Percentiles rank a stretch among this genome's conserved stretches.
Evolutionary conservation across 30 jellyfish, hydroid and myxozoan genomes (phyloP).

Genomic region (Hydractinia symbiolongicarpus): DNA sequence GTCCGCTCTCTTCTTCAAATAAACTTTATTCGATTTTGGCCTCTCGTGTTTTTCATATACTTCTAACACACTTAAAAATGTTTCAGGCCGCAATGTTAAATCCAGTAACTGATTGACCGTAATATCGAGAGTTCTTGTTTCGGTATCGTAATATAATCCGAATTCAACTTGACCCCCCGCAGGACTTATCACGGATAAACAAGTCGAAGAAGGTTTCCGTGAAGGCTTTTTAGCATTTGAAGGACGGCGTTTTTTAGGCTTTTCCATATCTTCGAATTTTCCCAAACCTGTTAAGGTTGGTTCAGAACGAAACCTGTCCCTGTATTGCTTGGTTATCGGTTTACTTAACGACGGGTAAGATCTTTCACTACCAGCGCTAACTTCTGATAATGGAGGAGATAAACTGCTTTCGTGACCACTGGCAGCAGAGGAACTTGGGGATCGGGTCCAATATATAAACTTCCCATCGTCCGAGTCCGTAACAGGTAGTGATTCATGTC

Average conservation of each 20-base stretch:
- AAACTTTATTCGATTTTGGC: constrained; percentile 16
- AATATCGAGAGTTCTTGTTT: constrained; percentile 17
- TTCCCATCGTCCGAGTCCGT: background rate
- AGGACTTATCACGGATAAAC: constrained; percentile 35
- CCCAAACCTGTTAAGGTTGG: background rate
- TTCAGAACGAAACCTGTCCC: constrained; percentile 16
- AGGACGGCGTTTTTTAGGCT: background rate
- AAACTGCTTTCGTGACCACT: background rate
- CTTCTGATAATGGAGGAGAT: background rate
- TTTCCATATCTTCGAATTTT: background rate
- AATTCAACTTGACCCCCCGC: constrained; percentile 57
- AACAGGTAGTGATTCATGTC: background rate
- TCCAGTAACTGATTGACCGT: constrained; percentile 37
- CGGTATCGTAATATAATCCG: constrained; percentile 23
- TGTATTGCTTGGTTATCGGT: background rate
- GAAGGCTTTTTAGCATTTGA: background rate
- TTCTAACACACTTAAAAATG: constrained; percentile 33
- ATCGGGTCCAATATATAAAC: background rate
- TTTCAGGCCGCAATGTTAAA: constrained; percentile 37
- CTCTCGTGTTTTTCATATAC: constrained; percentile 24
- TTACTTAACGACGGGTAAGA: background rate
- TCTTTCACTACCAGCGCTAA: background rate
- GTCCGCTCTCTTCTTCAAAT: constrained; percentile 31
- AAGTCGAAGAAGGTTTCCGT: background rate
- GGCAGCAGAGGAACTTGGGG: background rate